phyloP scores from a whole-genome alignment of 2,888 invertebrate species.

The Agonum fuliginosum region DNA sequence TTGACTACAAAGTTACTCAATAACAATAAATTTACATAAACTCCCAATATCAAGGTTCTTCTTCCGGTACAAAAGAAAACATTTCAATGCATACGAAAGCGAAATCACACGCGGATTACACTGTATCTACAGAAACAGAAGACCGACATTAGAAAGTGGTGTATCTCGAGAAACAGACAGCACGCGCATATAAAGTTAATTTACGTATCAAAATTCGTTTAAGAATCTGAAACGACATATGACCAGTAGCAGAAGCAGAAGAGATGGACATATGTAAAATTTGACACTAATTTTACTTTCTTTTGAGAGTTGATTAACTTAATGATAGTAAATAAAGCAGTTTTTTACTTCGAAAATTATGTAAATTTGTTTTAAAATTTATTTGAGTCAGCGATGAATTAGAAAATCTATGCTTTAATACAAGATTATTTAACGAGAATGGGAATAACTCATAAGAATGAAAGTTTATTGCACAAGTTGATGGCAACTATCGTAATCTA shows the following conservation, averaged over 20 bases:
- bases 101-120: conserved; percentile 15
- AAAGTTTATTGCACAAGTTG: too few relatives aligned
- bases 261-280: not conserved
- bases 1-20: not conserved
- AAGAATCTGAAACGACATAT: not conserved
- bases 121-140: not conserved
- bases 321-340: too few relatives aligned
- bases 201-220: conserved; percentile 27
- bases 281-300: conserved; percentile 28
- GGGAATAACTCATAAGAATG: too few relatives aligned
- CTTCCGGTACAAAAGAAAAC: conserved; percentile 16
- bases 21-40: conserved; percentile 1
- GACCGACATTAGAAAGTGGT: conserved; percentile 28
- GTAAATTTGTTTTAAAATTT: too few relatives aligned
- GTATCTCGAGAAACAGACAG: conserved; percentile 5
- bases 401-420: too few relatives aligned
- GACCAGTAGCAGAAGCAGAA: not conserved
- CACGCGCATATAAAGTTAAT: conserved; percentile 17
- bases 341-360: too few relatives aligned
- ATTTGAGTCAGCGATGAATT: too few relatives aligned
- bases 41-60: not conserved
- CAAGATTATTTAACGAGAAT: too few relatives aligned
- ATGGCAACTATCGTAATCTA: too few relatives aligned
- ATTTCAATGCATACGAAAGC: not conserved
- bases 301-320: not conserved